Evolutionary conservation across 2,888 invertebrate species (phyloP).

Genomic region (Tetragonula carbonaria): DNA sequence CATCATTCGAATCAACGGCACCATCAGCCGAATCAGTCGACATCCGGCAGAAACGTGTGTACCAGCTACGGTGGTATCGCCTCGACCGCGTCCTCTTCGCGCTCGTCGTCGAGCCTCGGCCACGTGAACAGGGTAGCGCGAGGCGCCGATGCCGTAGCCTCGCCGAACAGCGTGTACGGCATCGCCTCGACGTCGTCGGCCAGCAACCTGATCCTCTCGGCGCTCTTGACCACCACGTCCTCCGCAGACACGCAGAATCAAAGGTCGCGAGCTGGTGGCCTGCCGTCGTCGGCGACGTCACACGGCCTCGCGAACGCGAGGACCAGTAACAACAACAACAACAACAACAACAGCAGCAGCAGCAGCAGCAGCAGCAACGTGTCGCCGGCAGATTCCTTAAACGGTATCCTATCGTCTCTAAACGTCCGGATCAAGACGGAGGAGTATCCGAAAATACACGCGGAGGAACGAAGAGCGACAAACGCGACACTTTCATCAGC

Average conservation of each 20-base stretch:
- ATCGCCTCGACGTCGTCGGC: constrained; percentile 63
- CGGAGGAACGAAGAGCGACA: constrained; percentile 63
- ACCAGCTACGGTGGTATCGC: constrained; percentile 62
- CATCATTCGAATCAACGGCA: constrained; percentile 75
- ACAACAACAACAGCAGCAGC: constrained; percentile 5
- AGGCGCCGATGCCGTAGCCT: constrained; percentile 71
- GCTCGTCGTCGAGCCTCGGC: constrained; percentile 73
- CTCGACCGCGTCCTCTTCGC: constrained; percentile 61
- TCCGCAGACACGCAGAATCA: constrained; percentile 58
- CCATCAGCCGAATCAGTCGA: constrained; percentile 68
- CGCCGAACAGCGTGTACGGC: constrained; percentile 63
- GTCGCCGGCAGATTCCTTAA: constrained; percentile 75
- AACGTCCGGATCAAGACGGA: constrained; percentile 78
- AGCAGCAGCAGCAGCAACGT: constrained; percentile 26
- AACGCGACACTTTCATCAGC: constrained; percentile 58
- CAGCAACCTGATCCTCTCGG: constrained; percentile 68
- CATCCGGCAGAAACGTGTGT: constrained; percentile 35
- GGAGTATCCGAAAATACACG: constrained; percentile 58
- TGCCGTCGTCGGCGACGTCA: constrained; percentile 27
- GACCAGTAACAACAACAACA: not conserved
- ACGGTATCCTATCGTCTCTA: constrained; percentile 75
- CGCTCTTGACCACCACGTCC: constrained; percentile 69
- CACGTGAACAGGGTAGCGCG: constrained; percentile 74
- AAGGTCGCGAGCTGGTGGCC: constrained; percentile 40
- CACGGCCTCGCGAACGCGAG: constrained; percentile 62